Percentiles rank a stretch among this genome's conserved stretches.
phyloP scores from a whole-genome alignment of 2,888 invertebrate genomes.

The Microplitis deprimator region DNA sequence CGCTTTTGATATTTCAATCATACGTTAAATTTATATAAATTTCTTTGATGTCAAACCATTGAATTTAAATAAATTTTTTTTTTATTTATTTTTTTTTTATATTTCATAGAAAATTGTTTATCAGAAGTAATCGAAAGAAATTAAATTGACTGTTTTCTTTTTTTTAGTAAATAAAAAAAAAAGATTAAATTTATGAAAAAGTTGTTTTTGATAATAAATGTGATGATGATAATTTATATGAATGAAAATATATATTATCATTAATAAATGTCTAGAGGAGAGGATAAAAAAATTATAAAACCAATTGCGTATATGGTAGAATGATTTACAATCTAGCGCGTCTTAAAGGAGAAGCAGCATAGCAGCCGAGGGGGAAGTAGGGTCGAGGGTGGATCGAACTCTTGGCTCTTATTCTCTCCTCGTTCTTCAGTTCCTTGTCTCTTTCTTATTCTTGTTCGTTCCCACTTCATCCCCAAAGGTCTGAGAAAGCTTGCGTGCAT shows the following conservation, averaged over 20 bases:
- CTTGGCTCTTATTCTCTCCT: background rate
- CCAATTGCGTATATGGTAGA: background rate
- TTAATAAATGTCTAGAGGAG: background rate
- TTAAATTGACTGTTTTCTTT: background rate
- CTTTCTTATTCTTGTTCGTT: constrained; percentile 6
- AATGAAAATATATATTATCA: background rate
- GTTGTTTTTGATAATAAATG: background rate
- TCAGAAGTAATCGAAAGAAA: background rate
- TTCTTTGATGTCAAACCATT: background rate
- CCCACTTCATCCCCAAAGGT: constrained; percentile 27
- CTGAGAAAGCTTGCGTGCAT: constrained; percentile 49
- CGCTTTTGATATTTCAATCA: background rate
- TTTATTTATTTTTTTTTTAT: too few relatives aligned
- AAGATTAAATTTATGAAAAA: background rate
- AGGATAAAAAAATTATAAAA: background rate
- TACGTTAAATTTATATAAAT: background rate
- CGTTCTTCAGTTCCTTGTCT: background rate
- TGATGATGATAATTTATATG: background rate
- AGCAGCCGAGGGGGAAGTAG: too few relatives aligned
- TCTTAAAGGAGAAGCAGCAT: background rate
- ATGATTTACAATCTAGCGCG: background rate
- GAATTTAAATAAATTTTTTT: too few relatives aligned
- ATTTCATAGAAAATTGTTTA: background rate
- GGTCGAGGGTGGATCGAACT: background rate
- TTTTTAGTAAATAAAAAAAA: background rate